Conservation (phyloP, 2,888 invertebrate genomes). For the Volucella inflata region DNA sequence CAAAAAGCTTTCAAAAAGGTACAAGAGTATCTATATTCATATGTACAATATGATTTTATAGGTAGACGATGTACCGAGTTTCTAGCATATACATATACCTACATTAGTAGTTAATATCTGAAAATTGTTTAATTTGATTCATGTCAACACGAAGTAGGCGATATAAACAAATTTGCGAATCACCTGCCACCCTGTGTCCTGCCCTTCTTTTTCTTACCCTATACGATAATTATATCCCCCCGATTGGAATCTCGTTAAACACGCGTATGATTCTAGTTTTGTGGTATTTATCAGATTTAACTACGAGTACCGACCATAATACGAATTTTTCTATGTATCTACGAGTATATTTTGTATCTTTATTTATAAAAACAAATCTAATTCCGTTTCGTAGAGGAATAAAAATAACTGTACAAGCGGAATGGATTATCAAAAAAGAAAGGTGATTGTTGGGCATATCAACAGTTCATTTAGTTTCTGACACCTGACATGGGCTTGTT, state of each 20-base stretch:
- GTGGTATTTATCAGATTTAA: slow-evolving; percentile 41
- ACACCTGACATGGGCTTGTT: slow-evolving; percentile 31
- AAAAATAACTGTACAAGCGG: slow-evolving; percentile 39
- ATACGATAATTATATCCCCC: background rate
- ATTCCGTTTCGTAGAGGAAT: slow-evolving; percentile 37
- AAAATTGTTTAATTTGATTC: slow-evolving; percentile 27
- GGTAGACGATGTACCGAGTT: no score
- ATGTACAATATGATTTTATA: no score
- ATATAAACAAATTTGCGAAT: slow-evolving; percentile 38
- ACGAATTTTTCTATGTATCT: background rate
- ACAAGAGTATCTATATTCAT: no score
- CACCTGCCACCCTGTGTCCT: slow-evolving; percentile 38
- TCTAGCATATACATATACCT: no score
- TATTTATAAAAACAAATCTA: slow-evolving; percentile 25
- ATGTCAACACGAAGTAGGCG: slow-evolving; percentile 21
- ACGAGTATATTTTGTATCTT: no score
- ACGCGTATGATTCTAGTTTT: slow-evolving; percentile 23
- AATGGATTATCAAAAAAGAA: slow-evolving; percentile 28
- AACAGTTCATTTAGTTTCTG: slow-evolving; percentile 45
- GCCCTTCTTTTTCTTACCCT: background rate
- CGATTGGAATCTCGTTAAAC: background rate
- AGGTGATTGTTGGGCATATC: slow-evolving; percentile 42
- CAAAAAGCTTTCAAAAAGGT: slow-evolving; percentile 1
- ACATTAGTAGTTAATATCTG: slow-evolving; percentile 1
- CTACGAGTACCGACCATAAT: slow-evolving; percentile 21